phyloP scores from a whole-genome alignment of 2,797 vertebrate genomes.

The Characodon lateralis region DNA sequence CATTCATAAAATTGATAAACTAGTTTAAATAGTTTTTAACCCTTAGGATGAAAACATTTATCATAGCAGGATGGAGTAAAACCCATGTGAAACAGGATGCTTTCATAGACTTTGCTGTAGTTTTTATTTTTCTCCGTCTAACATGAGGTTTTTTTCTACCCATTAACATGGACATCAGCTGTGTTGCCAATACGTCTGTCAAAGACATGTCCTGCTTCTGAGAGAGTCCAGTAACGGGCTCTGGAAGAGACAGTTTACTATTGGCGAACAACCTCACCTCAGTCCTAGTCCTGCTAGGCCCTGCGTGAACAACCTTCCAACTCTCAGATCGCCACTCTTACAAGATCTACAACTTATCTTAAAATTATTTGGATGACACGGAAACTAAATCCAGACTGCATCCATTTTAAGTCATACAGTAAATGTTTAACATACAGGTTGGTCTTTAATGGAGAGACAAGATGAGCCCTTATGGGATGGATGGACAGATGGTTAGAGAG shows the following conservation, averaged over 20 bases:
- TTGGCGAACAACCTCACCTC: constrained; percentile 60
- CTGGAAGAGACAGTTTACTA: constrained; percentile 46
- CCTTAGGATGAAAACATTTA: not conserved
- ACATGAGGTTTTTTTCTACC: not conserved
- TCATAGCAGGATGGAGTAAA: not conserved
- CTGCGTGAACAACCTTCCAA: not conserved
- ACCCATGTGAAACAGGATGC: not conserved
- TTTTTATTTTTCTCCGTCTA: not conserved
- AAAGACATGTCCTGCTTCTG: not conserved
- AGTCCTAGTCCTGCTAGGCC: constrained; percentile 11
- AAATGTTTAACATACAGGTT: too few species aligned
- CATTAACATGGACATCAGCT: constrained; percentile 12
- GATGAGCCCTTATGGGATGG: not conserved
- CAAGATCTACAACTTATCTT: not conserved
- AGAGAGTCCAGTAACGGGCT: constrained; percentile 39
- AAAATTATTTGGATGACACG: constrained; percentile 7
- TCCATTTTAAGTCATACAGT: not conserved
- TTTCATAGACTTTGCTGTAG: not conserved
- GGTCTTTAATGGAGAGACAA: not conserved
- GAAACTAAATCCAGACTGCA: constrained; percentile 10
- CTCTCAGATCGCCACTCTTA: not conserved
- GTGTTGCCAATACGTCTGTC: constrained; percentile 26
- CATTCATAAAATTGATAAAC: not conserved
- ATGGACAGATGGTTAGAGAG: not conserved
- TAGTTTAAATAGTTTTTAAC: not conserved